Base-by-base conservation (phyloP, 2,888 invertebrate species). In the Ophion ventricosus region DNA sequence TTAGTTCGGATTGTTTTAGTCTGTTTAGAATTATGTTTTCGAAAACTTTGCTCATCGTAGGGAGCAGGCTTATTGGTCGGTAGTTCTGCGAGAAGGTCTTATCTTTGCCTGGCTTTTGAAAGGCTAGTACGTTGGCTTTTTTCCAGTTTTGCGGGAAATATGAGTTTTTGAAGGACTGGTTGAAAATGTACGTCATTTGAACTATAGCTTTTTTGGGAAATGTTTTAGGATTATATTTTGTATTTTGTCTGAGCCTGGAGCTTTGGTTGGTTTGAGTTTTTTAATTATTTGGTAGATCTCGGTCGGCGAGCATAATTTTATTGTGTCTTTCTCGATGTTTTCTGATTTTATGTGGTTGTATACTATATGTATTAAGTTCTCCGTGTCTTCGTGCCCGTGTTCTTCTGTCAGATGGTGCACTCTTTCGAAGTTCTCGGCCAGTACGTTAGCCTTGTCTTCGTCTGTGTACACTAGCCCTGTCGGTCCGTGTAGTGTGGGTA, bases 71-170 rank as follows among this genome's bases (percentile, higher is more conserved):
- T 11, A 64, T 64, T 14, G 64, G 64, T 29, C 64, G 4, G 35
- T 64, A 64, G 64, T 40, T 64, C 35, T 64, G 35, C 5, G 35
- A 35, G 29, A 64, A 29, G 11, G 43, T 43, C 11, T 43, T 43
- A 11, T 64, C 64, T 64, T 64, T 64, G 64, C 40, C 40, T 17
- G 64, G 64, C n/a, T 69, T 69, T 1, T 54, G 54, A 8, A 69
- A 69, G 3, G 54, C 54, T 25, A 69, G 25, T 25, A 25, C 17
- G 4, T 69, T 69, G 7, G 69, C 69, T 26, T 26, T 25, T 54
- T 69, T 69, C 69, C 54, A 69, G 4, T 25, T 23, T 3, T 4
- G 2, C 17, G 64, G 64, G 35, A 64, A 64, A 10, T 35, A 59
- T 1, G 25, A 1, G 1, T 4, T 20, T 59, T 23, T 59, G 8